phyloP scores from a whole-genome alignment of 2,888 invertebrate genomes.

The Autographa gamma region DNA sequence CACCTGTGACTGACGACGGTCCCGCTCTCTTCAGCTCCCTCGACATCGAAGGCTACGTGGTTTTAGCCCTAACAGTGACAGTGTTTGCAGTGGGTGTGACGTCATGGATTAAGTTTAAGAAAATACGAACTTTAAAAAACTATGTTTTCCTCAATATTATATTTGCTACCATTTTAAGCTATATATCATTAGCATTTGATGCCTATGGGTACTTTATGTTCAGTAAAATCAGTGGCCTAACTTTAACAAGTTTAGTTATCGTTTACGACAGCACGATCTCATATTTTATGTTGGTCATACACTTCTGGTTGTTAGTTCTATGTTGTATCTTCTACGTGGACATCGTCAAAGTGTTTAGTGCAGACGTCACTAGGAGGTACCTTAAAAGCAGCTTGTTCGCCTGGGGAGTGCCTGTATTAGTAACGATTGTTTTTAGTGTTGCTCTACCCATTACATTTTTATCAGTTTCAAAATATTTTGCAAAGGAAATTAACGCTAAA shows the following conservation, averaged over 20 bases:
- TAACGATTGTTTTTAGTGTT: neutral
- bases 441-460: neutral
- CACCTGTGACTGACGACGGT: neutral
- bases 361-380: conserved; percentile 14
- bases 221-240: neutral
- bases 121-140: neutral
- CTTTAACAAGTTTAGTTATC: neutral
- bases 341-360: conserved; percentile 18
- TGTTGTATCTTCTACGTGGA: conserved; percentile 23
- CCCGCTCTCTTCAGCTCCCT: neutral
- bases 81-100: neutral
- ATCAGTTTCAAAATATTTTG: no score
- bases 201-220: neutral
- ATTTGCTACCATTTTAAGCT: neutral
- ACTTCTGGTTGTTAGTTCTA: neutral
- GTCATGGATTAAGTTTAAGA: neutral
- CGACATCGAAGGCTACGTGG: neutral
- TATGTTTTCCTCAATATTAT: neutral
- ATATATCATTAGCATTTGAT: neutral
- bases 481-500: neutral
- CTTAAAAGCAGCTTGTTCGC: conserved; percentile 17
- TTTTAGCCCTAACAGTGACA: neutral
- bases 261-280: neutral
- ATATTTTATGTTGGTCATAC: neutral
- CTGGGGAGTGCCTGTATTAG: conserved; percentile 11